Conservation (phyloP, 2,888 invertebrate genomes). For the Habroteleia sp. region DNA sequence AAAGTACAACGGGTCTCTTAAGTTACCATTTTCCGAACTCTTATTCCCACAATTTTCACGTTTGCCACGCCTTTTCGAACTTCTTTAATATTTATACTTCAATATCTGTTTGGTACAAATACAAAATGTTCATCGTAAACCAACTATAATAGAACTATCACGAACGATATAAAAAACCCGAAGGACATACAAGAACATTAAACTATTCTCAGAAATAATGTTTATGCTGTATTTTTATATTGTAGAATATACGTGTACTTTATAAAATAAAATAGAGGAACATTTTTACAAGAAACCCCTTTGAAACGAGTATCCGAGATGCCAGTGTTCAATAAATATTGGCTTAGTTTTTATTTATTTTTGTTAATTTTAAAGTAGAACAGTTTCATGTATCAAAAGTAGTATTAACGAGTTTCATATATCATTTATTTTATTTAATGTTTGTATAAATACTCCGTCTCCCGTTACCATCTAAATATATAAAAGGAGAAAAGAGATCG, state of each 20-base stretch:
- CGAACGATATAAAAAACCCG: background rate
- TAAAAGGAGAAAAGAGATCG: slow-evolving; percentile 70
- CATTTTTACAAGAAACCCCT: too few species aligned
- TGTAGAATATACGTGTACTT: too few species aligned
- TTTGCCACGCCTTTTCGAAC: slow-evolving; percentile 22
- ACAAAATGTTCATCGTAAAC: slow-evolving; percentile 14
- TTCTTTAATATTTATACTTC: slow-evolving; percentile 21
- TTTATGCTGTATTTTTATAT: too few species aligned
- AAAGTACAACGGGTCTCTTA: slow-evolving; percentile 30
- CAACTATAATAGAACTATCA: slow-evolving; percentile 9
- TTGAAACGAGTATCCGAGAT: too few species aligned
- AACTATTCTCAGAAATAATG: too few species aligned
- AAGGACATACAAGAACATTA: too few species aligned
- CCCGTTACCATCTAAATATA: slow-evolving; percentile 49
- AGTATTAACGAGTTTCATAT: slow-evolving; percentile 15
- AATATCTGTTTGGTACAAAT: slow-evolving; percentile 15
- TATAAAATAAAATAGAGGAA: too few species aligned
- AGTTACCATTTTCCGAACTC: slow-evolving; percentile 33
- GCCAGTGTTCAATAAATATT: too few species aligned
- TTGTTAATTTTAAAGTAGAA: too few species aligned
- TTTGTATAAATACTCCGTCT: slow-evolving; percentile 32
- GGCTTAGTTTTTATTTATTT: too few species aligned
- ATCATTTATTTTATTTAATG: background rate
- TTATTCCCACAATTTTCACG: slow-evolving; percentile 56
- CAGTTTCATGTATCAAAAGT: background rate